Evolutionary conservation across 2,113 vertebrate genomes (phyloP).

Genomic region (Riparia riparia): DNA sequence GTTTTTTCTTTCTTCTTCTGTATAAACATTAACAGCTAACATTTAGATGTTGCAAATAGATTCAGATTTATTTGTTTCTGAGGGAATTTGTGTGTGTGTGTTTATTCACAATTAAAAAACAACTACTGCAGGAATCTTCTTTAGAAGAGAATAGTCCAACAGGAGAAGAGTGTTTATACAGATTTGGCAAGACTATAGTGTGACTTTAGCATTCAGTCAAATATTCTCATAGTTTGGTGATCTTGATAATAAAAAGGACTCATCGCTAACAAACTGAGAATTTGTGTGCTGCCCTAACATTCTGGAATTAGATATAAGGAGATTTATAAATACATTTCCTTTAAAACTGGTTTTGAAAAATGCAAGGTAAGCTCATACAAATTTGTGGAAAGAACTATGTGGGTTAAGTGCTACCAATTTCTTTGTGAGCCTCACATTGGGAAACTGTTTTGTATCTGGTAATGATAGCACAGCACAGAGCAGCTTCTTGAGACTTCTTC

Average conservation of each 20-base stretch:
- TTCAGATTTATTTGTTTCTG: not conserved
- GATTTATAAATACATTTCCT: not conserved
- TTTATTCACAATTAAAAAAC: not conserved
- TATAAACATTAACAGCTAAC: not conserved
- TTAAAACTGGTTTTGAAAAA: constrained; percentile 6
- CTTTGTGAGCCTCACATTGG: not conserved
- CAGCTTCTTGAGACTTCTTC: not conserved
- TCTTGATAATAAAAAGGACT: not conserved
- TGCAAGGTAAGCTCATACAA: not conserved
- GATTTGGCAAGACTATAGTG: not conserved
- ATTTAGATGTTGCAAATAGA: not conserved
- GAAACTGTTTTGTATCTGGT: not conserved
- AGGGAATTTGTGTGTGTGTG: not conserved
- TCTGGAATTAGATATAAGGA: not conserved
- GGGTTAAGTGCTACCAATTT: not conserved
- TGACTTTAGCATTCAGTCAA: not conserved
- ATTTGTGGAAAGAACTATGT: not conserved
- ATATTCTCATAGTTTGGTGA: not conserved
- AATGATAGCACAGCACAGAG: not conserved
- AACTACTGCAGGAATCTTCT: not conserved
- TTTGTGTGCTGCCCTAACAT: not conserved
- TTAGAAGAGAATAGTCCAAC: not conserved
- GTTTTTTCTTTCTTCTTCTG: not conserved
- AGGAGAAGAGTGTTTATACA: not conserved
- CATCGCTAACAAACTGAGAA: not conserved